A percentile compares a stretch with the other conserved stretches of the same genome.
Evolutionary conservation across 2,113 vertebrate genomes (phyloP).

Genomic region (Tor tambroides): DNA sequence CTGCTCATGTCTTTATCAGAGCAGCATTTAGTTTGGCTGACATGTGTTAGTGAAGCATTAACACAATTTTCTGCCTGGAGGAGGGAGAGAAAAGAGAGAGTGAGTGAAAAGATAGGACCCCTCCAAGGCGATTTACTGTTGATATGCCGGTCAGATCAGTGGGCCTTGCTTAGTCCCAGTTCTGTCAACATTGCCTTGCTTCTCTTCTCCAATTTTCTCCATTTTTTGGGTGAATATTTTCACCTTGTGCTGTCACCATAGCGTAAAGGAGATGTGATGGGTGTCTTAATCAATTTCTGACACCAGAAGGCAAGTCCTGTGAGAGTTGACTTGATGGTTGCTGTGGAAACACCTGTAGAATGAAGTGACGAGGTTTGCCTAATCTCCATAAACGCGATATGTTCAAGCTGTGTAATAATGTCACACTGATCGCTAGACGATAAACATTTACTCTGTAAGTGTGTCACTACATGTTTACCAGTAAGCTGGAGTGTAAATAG

Average conservation of each 20-base stretch:
- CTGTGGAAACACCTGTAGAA: slow-evolving; percentile 58
- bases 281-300: slow-evolving; percentile 47
- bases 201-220: slow-evolving; percentile 28
- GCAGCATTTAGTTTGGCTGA: slow-evolving; percentile 65
- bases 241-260: slow-evolving; percentile 51
- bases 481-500: background rate
- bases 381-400: slow-evolving; percentile 31
- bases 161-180: slow-evolving; percentile 37
- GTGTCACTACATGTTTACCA: background rate
- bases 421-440: background rate
- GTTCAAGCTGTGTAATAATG: background rate
- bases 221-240: slow-evolving; percentile 50
- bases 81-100: slow-evolving; percentile 42
- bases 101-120: slow-evolving; percentile 26
- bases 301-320: slow-evolving; percentile 1
- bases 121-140: slow-evolving; percentile 48
- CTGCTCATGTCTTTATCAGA: slow-evolving; percentile 66
- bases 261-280: slow-evolving; percentile 48
- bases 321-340: slow-evolving; percentile 41
- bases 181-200: slow-evolving; percentile 37
- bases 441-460: background rate
- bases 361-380: slow-evolving; percentile 29
- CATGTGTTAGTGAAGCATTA: slow-evolving; percentile 70
- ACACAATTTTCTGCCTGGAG: slow-evolving; percentile 64
- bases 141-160: slow-evolving; percentile 53